Conservation (phyloP, 2,113 vertebrate genomes). For the Nycticebus coucang region DNA sequence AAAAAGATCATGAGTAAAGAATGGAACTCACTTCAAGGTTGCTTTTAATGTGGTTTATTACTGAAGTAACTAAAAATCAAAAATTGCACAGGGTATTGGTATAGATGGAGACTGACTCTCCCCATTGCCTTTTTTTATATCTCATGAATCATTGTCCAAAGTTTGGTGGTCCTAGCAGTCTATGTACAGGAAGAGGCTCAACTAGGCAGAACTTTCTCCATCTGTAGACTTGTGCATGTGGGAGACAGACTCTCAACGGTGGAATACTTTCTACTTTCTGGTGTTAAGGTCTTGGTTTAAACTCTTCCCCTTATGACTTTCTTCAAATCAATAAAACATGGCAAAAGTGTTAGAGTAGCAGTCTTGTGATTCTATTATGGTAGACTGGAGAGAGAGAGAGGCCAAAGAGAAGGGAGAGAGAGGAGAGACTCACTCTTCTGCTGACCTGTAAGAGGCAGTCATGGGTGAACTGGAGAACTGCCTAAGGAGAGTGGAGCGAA, state of each 20-base stretch:
- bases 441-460: background rate
- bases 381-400: background rate
- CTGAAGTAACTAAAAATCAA: background rate
- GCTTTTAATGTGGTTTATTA: background rate
- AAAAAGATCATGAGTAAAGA: background rate
- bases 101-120: background rate
- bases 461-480: background rate
- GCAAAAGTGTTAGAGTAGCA: background rate
- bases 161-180: background rate
- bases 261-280: background rate
- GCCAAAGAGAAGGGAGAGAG: background rate
- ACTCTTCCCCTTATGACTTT: background rate
- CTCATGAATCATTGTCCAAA: rapidly evolving
- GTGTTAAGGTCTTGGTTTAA: background rate
- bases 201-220: background rate
- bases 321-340: background rate
- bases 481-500: background rate
- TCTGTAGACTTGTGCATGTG: background rate
- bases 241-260: background rate
- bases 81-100: background rate
- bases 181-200: background rate
- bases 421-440: background rate
- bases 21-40: background rate
- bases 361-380: background rate
- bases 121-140: background rate